These are phyloP conservation scores for Drosophila niveifrons DNA, from an alignment of 2,888 invertebrate genomes.

Conservation along the genomic window DNA sequence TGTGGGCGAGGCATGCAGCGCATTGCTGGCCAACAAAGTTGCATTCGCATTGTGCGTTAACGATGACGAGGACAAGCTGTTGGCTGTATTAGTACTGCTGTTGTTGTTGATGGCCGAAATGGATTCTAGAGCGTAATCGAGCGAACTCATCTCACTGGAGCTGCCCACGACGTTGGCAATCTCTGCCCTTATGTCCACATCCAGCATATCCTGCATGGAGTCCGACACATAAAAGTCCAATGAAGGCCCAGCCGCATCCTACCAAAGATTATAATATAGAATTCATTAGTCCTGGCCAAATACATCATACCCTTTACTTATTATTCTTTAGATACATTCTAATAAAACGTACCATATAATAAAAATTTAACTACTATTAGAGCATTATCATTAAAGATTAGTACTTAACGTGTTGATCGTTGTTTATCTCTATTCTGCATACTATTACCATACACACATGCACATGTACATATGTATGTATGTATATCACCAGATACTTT, in stretches of 20 bases:
- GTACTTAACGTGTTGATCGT: no score
- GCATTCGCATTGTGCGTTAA: constrained; percentile 57
- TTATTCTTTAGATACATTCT: no score
- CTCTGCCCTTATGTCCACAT: constrained; percentile 94
- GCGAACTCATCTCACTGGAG: constrained; percentile 88
- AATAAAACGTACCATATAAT: no score
- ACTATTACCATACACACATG: constrained; percentile 3
- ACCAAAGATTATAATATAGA: constrained; percentile 13
- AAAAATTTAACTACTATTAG: no score
- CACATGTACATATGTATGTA: constrained; percentile 18
- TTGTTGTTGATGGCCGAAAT: constrained; percentile 77
- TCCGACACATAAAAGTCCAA: constrained; percentile 89
- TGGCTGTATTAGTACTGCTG: constrained; percentile 46
- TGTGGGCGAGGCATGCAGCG: constrained; percentile 69
- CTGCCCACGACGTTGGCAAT: constrained; percentile 92
- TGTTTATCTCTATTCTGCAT: not conserved
- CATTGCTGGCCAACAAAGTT: constrained; percentile 66
- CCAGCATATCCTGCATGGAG: constrained; percentile 95
- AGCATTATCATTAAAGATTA: no score
- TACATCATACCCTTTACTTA: no score
- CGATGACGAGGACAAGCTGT: constrained; percentile 14
- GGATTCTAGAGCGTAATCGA: constrained; percentile 84
- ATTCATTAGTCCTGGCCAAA: not conserved
- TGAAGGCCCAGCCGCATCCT: constrained; percentile 87
- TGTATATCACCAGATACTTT: constrained; percentile 55